These are phyloP conservation scores for Drosophila guanche DNA, from an alignment of 1,140 invertebrate species.

Conservation along the genomic window DNA sequence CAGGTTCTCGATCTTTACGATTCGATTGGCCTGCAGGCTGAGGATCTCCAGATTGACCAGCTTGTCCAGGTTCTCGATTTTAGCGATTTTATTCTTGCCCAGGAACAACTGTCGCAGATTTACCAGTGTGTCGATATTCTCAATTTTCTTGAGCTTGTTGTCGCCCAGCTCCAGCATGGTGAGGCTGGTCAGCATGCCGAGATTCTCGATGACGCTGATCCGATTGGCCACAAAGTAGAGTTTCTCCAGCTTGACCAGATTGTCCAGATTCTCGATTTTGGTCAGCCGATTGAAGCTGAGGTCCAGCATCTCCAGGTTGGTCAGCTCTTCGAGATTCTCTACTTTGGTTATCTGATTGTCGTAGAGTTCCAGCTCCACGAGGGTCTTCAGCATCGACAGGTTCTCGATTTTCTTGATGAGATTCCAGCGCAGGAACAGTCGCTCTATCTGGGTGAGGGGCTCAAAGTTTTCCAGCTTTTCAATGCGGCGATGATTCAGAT, in stretches of 20 bases:
- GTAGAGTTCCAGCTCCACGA: slow-evolving; percentile 96
- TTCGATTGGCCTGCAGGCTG: slow-evolving; percentile 95
- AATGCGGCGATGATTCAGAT: slow-evolving; percentile 95
- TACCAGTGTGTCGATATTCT: slow-evolving; percentile 91
- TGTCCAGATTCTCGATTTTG: slow-evolving; percentile 93
- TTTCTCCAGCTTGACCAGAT: slow-evolving; percentile 92
- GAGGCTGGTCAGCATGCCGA: slow-evolving; percentile 91
- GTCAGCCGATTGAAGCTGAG: slow-evolving; percentile 98
- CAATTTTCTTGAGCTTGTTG: slow-evolving; percentile 92
- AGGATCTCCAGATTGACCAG: slow-evolving; percentile 91
- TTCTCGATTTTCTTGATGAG: slow-evolving; percentile 97
- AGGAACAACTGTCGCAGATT: slow-evolving; percentile 92
- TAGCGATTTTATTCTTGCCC: slow-evolving; percentile 98
- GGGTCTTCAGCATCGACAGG: slow-evolving; percentile 88
- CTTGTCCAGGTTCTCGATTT: slow-evolving; percentile 93
- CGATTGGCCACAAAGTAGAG: slow-evolving; percentile 97
- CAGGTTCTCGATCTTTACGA: slow-evolving; percentile 94
- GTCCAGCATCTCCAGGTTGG: slow-evolving; percentile 96
- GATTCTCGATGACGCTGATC: slow-evolving; percentile 95
- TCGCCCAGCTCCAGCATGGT: slow-evolving; percentile 96
- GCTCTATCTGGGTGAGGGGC: slow-evolving; percentile 89
- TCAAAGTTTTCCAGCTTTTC: slow-evolving; percentile 93
- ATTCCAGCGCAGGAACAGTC: slow-evolving; percentile 94
- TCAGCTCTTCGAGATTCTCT: slow-evolving; percentile 93
- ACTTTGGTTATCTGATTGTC: slow-evolving; percentile 97